Conservation (phyloP, 2,113 vertebrate species). For the Mirounga angustirostris region DNA sequence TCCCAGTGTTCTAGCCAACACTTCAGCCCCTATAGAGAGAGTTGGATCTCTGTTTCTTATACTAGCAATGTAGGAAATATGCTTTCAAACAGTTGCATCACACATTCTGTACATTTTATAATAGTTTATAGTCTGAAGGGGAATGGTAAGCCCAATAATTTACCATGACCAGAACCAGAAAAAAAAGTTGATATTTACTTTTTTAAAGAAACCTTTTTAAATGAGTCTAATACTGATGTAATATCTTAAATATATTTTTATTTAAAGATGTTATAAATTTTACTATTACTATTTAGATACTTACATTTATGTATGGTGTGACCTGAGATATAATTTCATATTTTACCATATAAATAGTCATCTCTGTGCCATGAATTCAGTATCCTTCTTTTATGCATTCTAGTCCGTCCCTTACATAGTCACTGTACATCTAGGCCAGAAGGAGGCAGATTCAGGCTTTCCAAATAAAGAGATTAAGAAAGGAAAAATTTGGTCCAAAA, state of each 20-base stretch:
- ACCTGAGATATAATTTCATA: constrained; percentile 30
- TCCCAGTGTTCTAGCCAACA: background rate
- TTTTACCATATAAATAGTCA: constrained; percentile 21
- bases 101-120: background rate
- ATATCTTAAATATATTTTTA: constrained; percentile 29
- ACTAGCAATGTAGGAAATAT: background rate
- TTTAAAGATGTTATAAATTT: constrained; percentile 20
- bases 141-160: background rate
- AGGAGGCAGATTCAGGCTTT: constrained; percentile 3
- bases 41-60: background rate
- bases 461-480: constrained; percentile 38
- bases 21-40: background rate
- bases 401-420: background rate
- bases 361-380: background rate
- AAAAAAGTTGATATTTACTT: background rate
- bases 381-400: background rate
- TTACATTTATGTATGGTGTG: background rate
- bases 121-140: background rate
- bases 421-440: background rate
- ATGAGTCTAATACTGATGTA: background rate
- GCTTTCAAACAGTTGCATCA: background rate
- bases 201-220: background rate
- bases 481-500: background rate
- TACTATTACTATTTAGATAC: background rate
- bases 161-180: background rate